Evolutionary conservation across 2,113 vertebrate species (phyloP).

Genomic region (Arvicanthis niloticus): DNA sequence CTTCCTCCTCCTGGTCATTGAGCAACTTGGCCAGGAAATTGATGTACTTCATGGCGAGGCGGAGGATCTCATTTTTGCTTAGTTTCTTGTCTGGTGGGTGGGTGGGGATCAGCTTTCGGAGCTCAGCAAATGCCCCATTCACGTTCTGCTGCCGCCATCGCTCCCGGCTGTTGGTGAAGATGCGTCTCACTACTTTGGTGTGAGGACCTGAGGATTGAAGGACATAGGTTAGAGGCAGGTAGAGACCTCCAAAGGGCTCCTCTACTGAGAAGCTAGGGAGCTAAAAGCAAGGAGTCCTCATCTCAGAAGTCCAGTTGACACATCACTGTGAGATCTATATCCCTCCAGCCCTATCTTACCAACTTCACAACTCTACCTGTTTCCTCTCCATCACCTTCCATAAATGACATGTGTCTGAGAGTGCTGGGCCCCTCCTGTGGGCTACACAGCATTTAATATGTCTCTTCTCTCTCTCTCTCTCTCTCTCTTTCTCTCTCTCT

Average conservation of each 20-base stretch:
- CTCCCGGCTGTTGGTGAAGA: slow-evolving; percentile 97
- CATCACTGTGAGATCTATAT: background rate
- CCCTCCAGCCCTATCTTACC: background rate
- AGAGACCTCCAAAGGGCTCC: background rate
- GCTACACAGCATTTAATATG: background rate
- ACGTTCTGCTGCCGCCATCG: slow-evolving; percentile 98
- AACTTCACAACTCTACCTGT: background rate
- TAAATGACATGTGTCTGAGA: background rate
- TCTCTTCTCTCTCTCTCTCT: background rate
- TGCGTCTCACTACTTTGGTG: slow-evolving; percentile 95
- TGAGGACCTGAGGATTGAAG: slow-evolving; percentile 89
- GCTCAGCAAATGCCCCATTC: slow-evolving; percentile 95
- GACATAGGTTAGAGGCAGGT: background rate
- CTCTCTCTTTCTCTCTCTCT: background rate
- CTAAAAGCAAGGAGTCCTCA: background rate
- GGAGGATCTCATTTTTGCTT: slow-evolving; percentile 97
- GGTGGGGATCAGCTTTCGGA: slow-evolving; percentile 96
- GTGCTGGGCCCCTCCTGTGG: background rate
- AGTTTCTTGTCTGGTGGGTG: slow-evolving; percentile 97
- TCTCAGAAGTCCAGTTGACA: background rate
- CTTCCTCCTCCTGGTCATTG: slow-evolving; percentile 96
- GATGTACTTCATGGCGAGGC: slow-evolving; percentile 98
- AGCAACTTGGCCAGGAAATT: slow-evolving; percentile 98
- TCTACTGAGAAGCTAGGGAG: background rate
- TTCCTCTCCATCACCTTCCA: background rate